phyloP scores from a whole-genome alignment of 2,888 invertebrate species.

The Itoplectis maculator region DNA sequence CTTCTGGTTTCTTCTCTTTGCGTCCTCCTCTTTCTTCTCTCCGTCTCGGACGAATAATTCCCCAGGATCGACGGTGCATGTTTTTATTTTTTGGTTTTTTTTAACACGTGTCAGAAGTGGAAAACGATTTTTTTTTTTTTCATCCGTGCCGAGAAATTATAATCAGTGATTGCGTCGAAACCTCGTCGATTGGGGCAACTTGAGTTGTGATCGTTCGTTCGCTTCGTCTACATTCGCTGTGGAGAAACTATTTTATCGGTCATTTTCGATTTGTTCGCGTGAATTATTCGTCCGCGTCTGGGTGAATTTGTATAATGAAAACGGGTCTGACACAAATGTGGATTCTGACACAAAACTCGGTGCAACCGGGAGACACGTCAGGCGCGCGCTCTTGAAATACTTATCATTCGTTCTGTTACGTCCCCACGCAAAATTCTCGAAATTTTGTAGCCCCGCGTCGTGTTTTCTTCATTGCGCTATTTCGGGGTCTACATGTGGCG shows the following conservation, averaged over 20 bases:
- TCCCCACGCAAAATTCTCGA: not conserved
- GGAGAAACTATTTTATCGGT: too few species aligned
- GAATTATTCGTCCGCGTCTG: too few species aligned
- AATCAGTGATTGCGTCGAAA: not conserved
- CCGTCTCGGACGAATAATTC: not conserved
- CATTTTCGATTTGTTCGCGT: too few species aligned
- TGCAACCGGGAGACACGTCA: not conserved
- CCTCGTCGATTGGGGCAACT: not conserved
- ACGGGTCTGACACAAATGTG: too few species aligned
- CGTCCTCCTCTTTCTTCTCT: conserved; percentile 1
- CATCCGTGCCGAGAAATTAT: not conserved
- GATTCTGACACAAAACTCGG: not conserved
- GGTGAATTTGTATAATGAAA: too few species aligned
- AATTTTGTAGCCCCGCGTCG: not conserved
- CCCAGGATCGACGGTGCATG: not conserved
- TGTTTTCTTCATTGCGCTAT: not conserved
- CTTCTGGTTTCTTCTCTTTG: too few species aligned
- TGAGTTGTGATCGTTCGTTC: too few species aligned
- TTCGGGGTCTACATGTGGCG: not conserved
- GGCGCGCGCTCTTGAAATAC: not conserved
- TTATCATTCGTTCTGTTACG: not conserved
- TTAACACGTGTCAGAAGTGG: not conserved
- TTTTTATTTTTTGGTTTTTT: conserved; percentile 3
- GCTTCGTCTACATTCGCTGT: too few species aligned
- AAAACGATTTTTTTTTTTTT: not conserved